Percentiles rank a stretch among this genome's conserved stretches.
These are phyloP conservation scores for Pachycephus smyrnensis DNA, from an alignment of 2,888 invertebrate species.

Conservation along the genomic window DNA sequence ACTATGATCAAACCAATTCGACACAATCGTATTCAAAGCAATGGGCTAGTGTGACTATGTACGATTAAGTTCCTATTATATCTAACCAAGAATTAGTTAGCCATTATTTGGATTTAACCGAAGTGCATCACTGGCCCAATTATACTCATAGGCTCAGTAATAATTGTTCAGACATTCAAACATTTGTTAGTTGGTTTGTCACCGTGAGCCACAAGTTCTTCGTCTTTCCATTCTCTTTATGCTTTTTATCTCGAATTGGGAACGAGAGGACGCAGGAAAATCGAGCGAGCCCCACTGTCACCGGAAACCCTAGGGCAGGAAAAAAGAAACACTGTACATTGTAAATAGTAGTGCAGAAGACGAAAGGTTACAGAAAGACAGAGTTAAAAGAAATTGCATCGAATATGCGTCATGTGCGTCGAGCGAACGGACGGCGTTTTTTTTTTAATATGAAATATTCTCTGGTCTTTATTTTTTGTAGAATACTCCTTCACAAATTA, in stretches of 20 bases:
- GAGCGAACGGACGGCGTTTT: conserved; percentile 30
- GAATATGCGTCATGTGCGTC: conserved; percentile 39
- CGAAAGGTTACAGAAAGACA: conserved; percentile 53
- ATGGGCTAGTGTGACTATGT: conserved; percentile 34
- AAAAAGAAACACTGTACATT: conserved; percentile 62
- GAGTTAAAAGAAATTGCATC: conserved; percentile 53
- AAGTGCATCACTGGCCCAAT: conserved; percentile 35
- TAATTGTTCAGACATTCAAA: background rate
- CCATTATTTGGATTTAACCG: conserved; percentile 42
- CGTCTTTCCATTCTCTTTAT: background rate
- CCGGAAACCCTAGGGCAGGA: conserved; percentile 56
- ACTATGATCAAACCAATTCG: background rate
- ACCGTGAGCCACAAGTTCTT: background rate
- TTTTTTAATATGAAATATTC: conserved; percentile 13
- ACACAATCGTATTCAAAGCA: background rate
- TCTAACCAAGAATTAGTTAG: conserved; percentile 51
- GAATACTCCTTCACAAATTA: background rate
- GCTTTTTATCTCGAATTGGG: background rate
- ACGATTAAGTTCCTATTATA: conserved; percentile 58
- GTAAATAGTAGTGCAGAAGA: conserved; percentile 63
- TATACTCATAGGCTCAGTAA: background rate
- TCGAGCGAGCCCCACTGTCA: conserved; percentile 43
- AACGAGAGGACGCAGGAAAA: background rate
- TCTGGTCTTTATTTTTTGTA: background rate
- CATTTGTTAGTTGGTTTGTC: background rate